Base-by-base conservation (phyloP, 92 coral and sea anemone genomes). In the Blastomussa wellsi region DNA sequence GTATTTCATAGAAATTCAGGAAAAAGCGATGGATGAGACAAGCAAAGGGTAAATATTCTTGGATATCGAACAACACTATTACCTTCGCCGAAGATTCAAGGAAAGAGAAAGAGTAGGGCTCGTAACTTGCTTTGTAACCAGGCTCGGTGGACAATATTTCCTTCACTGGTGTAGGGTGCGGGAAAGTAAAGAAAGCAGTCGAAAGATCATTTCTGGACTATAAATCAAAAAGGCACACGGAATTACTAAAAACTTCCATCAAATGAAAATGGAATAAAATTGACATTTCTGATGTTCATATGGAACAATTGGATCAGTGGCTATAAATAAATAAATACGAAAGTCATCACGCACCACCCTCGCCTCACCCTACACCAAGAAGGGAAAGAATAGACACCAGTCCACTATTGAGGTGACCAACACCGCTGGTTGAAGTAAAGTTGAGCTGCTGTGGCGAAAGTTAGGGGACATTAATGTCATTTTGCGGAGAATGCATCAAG, bases 61-160 rank as follows among this genome's bases (percentile, higher is more conserved):
- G 87, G 87, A 83, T 83, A 11, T 37, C 0, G 4, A 33, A 28
- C 71, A 0, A 31, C 62, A 74, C 22, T 74, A 65, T 62, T 33
- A 83, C 80, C 87, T 83, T 82, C 32, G 59, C 79, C 4, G 86
- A 89, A 92, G 95, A 92, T 89, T 86, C 89, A 85, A 22, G 70
- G 86, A 86, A 88, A 83, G 84, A 82, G 90, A 77, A 79, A 62
- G 86, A 79, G 77, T 79, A 78, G 65, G 62, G 71, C 38, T 77
- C 78, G 88, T 52, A 62, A 78, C 73, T 37, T 36, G 75, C 66
- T 81, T 92, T 82, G 95, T 57, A 72, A 68, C 95, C 95, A 89
- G 81, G 84, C 85, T 32, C 80, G 17, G 48, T 59, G 49, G 12
- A 49, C 31, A 83, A 47, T 12, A 22, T 36, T 62, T 74, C 32